Base-by-base conservation (phyloP, 1,140 invertebrate species). In the Lepidotrigona ventralis region DNA sequence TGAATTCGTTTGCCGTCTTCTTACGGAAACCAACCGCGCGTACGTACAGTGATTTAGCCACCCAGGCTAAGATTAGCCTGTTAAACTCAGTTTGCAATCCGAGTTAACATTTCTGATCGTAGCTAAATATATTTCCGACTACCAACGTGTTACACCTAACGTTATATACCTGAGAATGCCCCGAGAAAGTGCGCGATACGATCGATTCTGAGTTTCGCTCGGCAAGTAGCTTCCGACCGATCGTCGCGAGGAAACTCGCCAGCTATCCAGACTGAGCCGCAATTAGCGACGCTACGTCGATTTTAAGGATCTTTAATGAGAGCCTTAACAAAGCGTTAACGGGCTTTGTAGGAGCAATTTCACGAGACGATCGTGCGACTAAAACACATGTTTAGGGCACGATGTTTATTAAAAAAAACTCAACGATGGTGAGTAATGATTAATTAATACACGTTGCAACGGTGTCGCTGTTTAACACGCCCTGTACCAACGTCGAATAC, bases 201-300 rank as follows among this genome's bases (percentile, higher is more conserved):
- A 68, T 33, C 66, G 66, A 26, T 33, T 23, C 6, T 68, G 54
- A 54, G 33, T 68, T 54, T 68, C 29, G 19, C 19, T 78, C 26
- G 77, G 8, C 29, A 12, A 63, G 58, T 60, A 26, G 39, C 14
- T 54, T 17, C 2, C 54, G 68, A 51, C 64, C n/a, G 69, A 14
- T 51, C 46, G 26, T 80, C 64, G 69, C 73, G 2, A 46, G 17
- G 33, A 39, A 81, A 69, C 80, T 76, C 17, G 73, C 53, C 53
- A 51, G 58, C 80, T 76, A 23, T n/a, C 19, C 51, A 17, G 39
- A 17, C 51, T 14, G 53, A 12, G 17, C 69, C 46, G 75, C 81
- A 84, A 88, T 84, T 86, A 86, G 74, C 56, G 81, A 79, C 81
- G 79, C 60, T 68, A 81, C 71, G 79, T 74, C 76, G 77, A 87